Evolutionary conservation across 2,797 vertebrate species (phyloP).

Genomic region (Clarias fuscus): DNA sequence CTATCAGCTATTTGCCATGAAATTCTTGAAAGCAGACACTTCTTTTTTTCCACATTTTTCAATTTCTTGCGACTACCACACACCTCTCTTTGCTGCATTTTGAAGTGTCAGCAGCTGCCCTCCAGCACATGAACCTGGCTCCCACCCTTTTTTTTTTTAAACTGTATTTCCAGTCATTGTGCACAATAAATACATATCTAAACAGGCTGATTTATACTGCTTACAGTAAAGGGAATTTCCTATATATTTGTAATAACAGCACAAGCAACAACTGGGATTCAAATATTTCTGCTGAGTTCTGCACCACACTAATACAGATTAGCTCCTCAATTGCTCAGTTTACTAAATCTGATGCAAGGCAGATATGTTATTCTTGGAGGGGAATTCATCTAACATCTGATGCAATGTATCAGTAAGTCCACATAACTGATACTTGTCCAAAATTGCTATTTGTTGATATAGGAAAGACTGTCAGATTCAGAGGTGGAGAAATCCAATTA

Average conservation of each 20-base stretch:
- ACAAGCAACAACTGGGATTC: constrained; percentile 12
- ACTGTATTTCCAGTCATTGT: constrained; percentile 14
- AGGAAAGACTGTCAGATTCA: background rate
- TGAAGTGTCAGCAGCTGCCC: constrained; percentile 19
- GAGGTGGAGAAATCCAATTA: background rate
- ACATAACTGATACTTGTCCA: constrained; percentile 5
- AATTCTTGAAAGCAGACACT: background rate
- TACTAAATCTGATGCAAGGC: constrained; percentile 25
- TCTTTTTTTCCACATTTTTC: constrained; percentile 8
- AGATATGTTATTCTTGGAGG: constrained; percentile 16
- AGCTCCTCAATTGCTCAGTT: constrained; percentile 24
- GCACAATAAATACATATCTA: constrained; percentile 3
- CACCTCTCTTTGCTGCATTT: background rate
- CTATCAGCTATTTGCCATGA: background rate
- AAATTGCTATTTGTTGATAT: constrained; percentile 19
- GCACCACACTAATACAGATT: constrained; percentile 3
- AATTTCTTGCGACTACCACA: background rate
- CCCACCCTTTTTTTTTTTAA: background rate
- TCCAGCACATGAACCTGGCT: constrained; percentile 13
- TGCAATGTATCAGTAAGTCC: constrained; percentile 28
- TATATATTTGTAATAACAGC: constrained; percentile 7
- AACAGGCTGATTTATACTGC: constrained; percentile 13
- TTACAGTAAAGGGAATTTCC: constrained; percentile 26
- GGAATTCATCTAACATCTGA: constrained; percentile 20
- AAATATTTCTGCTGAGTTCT: constrained; percentile 19